Percentiles rank a stretch among this genome's conserved stretches.
phyloP scores from a whole-genome alignment of 2,797 vertebrate genomes.

The Chelmon rostratus region DNA sequence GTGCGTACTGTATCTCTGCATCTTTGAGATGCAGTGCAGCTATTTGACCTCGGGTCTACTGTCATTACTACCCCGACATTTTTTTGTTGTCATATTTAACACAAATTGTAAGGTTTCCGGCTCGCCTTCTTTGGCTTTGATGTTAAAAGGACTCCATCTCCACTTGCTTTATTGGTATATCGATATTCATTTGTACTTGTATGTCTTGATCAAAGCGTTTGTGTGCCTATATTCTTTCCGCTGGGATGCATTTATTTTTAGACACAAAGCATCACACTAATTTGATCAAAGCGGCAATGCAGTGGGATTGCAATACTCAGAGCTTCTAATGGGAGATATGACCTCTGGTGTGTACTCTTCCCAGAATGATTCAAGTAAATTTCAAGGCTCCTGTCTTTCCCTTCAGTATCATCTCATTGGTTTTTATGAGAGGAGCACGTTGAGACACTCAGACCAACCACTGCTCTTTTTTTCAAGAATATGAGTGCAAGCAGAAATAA shows the following conservation, averaged over 20 bases:
- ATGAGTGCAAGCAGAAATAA: not conserved
- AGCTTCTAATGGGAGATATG: slow-evolving; percentile 45
- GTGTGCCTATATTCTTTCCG: slow-evolving; percentile 31
- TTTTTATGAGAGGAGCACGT: not conserved
- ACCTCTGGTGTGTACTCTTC: slow-evolving; percentile 50
- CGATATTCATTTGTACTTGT: slow-evolving; percentile 53
- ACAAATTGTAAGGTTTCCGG: slow-evolving; percentile 24
- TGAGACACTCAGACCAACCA: not conserved
- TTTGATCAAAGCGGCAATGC: slow-evolving; percentile 65
- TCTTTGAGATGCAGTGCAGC: slow-evolving; percentile 36
- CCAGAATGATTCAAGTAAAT: slow-evolving; percentile 16
- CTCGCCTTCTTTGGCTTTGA: slow-evolving; percentile 46
- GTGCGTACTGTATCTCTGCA: slow-evolving; percentile 22
- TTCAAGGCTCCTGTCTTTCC: slow-evolving; percentile 22
- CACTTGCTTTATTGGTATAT: slow-evolving; percentile 53
- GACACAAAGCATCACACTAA: slow-evolving; percentile 46
- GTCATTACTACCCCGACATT: slow-evolving; percentile 20
- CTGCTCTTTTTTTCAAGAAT: not conserved
- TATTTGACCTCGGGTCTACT: slow-evolving; percentile 28
- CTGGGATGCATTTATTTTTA: slow-evolving; percentile 58
- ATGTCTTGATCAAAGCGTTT: slow-evolving; percentile 72
- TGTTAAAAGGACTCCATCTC: slow-evolving; percentile 47
- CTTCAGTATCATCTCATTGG: not conserved
- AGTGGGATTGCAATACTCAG: slow-evolving; percentile 32
- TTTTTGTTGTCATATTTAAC: slow-evolving; percentile 33